phyloP scores from a whole-genome alignment of 2,797 vertebrate genomes.

The Poecilia velifera region DNA sequence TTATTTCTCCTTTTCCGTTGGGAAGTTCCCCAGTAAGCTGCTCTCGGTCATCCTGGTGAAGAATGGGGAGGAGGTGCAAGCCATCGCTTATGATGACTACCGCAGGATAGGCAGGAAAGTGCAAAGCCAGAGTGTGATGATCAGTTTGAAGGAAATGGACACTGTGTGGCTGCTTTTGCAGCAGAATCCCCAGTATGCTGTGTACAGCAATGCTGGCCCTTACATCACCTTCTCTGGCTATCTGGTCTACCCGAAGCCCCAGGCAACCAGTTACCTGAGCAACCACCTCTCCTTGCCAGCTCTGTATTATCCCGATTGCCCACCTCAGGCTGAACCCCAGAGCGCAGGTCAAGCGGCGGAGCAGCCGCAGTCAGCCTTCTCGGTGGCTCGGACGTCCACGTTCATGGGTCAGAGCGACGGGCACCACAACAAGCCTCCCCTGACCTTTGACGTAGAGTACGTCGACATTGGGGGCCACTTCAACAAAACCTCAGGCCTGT shows the following conservation, averaged over 20 bases:
- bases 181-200: conserved; percentile 76
- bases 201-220: conserved; percentile 82
- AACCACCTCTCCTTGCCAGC: conserved; percentile 71
- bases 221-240: conserved; percentile 86
- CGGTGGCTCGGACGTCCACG: conserved; percentile 79
- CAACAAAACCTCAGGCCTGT: conserved; percentile 79
- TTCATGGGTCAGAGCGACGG: conserved; percentile 70
- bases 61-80: conserved; percentile 83
- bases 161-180: conserved; percentile 81
- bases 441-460: conserved; percentile 84
- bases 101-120: conserved; percentile 80
- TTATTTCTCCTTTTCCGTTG: conserved; percentile 84
- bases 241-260: conserved; percentile 77
- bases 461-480: conserved; percentile 84
- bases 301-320: conserved; percentile 60
- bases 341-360: conserved; percentile 34
- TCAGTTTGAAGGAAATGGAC: conserved; percentile 79
- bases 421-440: conserved; percentile 66
- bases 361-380: conserved; percentile 81
- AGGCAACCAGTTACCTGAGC: conserved; percentile 55
- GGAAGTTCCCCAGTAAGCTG: conserved; percentile 83
- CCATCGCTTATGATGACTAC: conserved; percentile 82
- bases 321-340: conserved; percentile 48
- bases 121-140: conserved; percentile 84
- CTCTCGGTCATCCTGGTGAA: conserved; percentile 85